Base-by-base conservation (phyloP, 2,797 vertebrate genomes). In the Typhlichthys eigenmanni region DNA sequence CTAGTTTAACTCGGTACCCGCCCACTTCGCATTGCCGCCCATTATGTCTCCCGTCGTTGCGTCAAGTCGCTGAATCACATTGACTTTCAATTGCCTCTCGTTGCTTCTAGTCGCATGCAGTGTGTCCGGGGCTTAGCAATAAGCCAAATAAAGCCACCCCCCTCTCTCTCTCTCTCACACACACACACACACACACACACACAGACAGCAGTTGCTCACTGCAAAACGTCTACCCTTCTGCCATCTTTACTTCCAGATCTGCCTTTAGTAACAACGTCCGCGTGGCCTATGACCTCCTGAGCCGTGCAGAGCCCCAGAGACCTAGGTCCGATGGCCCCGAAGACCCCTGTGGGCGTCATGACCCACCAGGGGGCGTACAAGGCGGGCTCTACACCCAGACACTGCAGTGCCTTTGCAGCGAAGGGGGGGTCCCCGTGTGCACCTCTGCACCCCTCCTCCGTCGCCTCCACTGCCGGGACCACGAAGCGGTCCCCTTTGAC, bases 251-350 rank as follows among this genome's bases (percentile, higher is more conserved):
- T 51, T 54, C 5, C 88, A 97, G 96, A 85, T 94, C 94, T 0
- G 96, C 96, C 54, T 98, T 98, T 80, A 95, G 93, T 88, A 97
- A 93, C 88, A 98, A 97, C 0, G 86, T 95, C 3, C 87, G 90
- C 0, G 85, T 95, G 53, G 95, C 97, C 4, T 98, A 95, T 0
- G 94, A 97, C 71, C 94, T 94, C 66, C 83, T 98, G 68, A 92
- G 93, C 1, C 81, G 91, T 14, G 74, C 86, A 0, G 90, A 70
- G 72, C 82, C 83, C 78, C 84, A 74, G 51, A 80, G 57, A 62
- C 84, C 0, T 80, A 84, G 2, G 69, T 66, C 59, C 3, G 80
- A 82, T 5, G 78, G 60, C 29, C 48, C 78, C 0, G 71, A 82
- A 0, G 67, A 55, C 55, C 53, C 76, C 68, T 43, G 64, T 48